Base-by-base conservation (phyloP, 2,797 vertebrate genomes). In the Siniperca obscura region DNA sequence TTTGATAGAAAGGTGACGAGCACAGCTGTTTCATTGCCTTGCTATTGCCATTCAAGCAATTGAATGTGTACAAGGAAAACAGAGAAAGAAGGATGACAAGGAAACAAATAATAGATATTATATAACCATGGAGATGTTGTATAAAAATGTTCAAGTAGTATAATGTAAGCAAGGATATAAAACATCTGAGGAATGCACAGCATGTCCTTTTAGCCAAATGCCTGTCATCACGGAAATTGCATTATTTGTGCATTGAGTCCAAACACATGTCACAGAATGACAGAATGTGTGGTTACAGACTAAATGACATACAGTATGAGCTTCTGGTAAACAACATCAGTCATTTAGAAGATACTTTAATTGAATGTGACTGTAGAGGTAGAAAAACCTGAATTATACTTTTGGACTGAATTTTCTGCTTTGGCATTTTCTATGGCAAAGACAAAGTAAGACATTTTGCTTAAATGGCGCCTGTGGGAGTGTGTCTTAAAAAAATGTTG, bases 311-410 rank as follows among this genome's bases (percentile, higher is more conserved):
- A 74, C 2, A 44, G 11, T 14, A 19, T 16, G 5, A 53, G n/a
- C 3, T 16, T 70, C 38, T 22, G 19, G 69, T 76, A 71, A 80
- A 83, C 61, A 79, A 56, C 62, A 81, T 78, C 2, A 27, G 40
- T 83, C 57, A 57, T 74, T 22, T 48, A 16, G 50, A 62, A 64
- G 6, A 46, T 42, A 38, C 46, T 57, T 61, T 10, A 60, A 42
- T 25, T 81, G 38, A 78, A 68, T 66, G 4, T 52, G n/a, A 25
- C 4, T 11, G 0, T 6, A 44, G 57, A 70, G 10, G 22, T 16
- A 57, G 46, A 60, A n/a, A 21, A 57, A 77, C 70, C 8, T 14
- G 11, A 61, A 73, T 57, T 50, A 64, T 44, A 48, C 22, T 27
- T 70, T 46, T 67, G 2, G 27, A 68, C 27, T 36, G 7, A 48